Conservation (phyloP, 2,797 vertebrate species). For the Gadopsis marmoratus region DNA sequence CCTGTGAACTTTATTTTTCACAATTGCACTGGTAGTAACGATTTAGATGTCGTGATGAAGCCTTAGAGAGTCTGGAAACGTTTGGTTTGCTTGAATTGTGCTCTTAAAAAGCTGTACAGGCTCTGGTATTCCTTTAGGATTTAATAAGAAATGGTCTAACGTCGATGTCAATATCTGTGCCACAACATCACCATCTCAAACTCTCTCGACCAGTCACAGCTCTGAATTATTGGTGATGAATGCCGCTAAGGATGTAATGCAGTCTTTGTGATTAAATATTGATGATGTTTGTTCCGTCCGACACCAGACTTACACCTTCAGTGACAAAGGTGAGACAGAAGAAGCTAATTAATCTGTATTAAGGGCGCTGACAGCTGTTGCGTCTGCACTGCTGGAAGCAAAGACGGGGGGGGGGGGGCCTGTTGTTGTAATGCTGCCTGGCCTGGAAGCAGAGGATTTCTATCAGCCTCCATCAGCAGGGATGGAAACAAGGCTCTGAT, state of each 20-base stretch:
- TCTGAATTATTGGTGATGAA: not conserved
- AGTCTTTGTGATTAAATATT: conserved; percentile 22
- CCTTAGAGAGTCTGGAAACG: too few relatives aligned
- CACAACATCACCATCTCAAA: too few relatives aligned
- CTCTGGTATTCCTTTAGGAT: too few relatives aligned
- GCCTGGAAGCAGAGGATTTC: conserved; percentile 60
- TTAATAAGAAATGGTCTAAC: not conserved
- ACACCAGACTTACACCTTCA: not conserved
- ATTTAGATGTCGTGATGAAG: too few relatives aligned
- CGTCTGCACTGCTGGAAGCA: conserved; percentile 51
- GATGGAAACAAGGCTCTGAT: conserved; percentile 66
- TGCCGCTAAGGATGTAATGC: not conserved
- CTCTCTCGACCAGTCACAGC: not conserved
- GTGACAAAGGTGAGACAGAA: conserved; percentile 42
- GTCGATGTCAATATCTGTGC: not conserved
- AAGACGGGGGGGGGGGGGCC: conserved; percentile 28
- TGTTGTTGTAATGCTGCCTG: conserved; percentile 49
- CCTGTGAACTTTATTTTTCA: too few relatives aligned
- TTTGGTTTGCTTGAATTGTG: too few relatives aligned
- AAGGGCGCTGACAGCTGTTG: conserved; percentile 54
- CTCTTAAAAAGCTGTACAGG: too few relatives aligned
- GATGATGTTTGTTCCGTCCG: conserved; percentile 34
- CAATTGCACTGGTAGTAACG: too few relatives aligned
- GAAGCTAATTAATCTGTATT: conserved; percentile 60
- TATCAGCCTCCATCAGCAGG: conserved; percentile 68